A percentile compares a stretch with the other conserved stretches of the same genome.
Evolutionary conservation across 1,140 invertebrate genomes (phyloP).

Genomic region (Euura lappo): DNA sequence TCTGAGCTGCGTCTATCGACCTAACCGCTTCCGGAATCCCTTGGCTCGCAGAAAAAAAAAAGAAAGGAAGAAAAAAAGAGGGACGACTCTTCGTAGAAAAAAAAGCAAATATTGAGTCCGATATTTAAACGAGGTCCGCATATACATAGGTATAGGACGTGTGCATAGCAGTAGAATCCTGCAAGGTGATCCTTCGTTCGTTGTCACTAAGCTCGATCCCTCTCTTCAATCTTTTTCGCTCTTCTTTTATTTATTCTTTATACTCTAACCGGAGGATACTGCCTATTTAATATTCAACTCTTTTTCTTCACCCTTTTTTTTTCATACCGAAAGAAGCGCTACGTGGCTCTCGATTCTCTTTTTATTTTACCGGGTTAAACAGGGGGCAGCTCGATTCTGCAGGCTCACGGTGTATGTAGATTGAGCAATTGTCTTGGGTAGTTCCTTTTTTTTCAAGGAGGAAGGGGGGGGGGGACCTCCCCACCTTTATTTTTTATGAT

Average conservation of each 20-base stretch:
- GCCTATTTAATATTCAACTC: conserved; percentile 1
- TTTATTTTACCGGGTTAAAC: not conserved
- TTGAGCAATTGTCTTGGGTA: conserved; percentile 1
- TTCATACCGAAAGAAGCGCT: not conserved
- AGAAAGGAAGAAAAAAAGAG: conserved; percentile 28
- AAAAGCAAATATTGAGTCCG: conserved; percentile 48
- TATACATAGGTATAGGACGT: not conserved
- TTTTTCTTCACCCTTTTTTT: not conserved
- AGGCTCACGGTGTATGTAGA: not conserved
- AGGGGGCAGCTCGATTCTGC: not conserved
- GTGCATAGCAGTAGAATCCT: not conserved
- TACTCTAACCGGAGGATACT: not conserved
- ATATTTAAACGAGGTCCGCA: conserved; percentile 41
- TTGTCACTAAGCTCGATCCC: not conserved
- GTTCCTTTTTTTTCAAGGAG: not conserved
- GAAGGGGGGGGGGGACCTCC: not conserved
- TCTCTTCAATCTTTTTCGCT: not conserved
- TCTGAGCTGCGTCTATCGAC: conserved; percentile 19
- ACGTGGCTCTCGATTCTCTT: not conserved
- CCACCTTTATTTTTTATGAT: not conserved
- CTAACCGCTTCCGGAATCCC: conserved; percentile 31
- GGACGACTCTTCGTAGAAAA: conserved; percentile 36
- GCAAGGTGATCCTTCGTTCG: not conserved
- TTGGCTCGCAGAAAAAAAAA: conserved; percentile 13
- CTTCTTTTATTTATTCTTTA: not conserved